These are phyloP conservation scores for Andrena haemorrhoa DNA, from an alignment of 2,888 invertebrate species.

Conservation along the genomic window DNA sequence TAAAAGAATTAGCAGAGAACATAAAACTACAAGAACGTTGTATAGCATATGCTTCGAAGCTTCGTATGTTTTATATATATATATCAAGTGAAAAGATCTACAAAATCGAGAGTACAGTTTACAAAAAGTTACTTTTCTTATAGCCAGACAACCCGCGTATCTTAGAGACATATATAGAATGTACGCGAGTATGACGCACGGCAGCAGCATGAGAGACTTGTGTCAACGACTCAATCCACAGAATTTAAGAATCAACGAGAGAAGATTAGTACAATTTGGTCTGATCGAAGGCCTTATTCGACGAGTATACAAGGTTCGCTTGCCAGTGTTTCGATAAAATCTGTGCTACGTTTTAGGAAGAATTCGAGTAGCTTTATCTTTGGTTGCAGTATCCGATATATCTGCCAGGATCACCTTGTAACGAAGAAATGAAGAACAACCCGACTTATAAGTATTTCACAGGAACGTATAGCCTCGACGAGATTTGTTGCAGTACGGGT, in stretches of 20 bases:
- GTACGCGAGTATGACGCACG: conserved; percentile 92
- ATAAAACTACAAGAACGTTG: conserved; percentile 90
- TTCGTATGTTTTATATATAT: conserved; percentile 85
- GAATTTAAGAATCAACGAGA: conserved; percentile 91
- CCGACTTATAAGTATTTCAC: conserved; percentile 89
- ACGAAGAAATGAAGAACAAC: conserved; percentile 80
- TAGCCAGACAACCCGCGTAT: conserved; percentile 89
- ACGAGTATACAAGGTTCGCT: conserved; percentile 90
- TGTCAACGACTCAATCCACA: conserved; percentile 91
- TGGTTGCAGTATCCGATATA: conserved; percentile 82
- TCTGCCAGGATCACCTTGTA: conserved; percentile 74
- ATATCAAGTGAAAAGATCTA: neutral
- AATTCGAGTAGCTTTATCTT: conserved; percentile 13
- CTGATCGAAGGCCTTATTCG: conserved; percentile 94
- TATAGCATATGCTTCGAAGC: conserved; percentile 89
- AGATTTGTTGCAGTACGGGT: conserved; percentile 95
- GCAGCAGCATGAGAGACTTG: conserved; percentile 91
- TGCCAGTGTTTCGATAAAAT: neutral
- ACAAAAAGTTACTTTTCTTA: conserved; percentile 5
- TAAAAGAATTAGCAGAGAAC: conserved; percentile 90
- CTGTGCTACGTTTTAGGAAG: neutral
- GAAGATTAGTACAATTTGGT: conserved; percentile 94
- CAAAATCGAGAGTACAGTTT: neutral
- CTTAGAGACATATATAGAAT: conserved; percentile 91
- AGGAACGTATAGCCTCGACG: conserved; percentile 93